Conservation (phyloP, 1,140 invertebrate species). For the Medauroidea extradentata region DNA sequence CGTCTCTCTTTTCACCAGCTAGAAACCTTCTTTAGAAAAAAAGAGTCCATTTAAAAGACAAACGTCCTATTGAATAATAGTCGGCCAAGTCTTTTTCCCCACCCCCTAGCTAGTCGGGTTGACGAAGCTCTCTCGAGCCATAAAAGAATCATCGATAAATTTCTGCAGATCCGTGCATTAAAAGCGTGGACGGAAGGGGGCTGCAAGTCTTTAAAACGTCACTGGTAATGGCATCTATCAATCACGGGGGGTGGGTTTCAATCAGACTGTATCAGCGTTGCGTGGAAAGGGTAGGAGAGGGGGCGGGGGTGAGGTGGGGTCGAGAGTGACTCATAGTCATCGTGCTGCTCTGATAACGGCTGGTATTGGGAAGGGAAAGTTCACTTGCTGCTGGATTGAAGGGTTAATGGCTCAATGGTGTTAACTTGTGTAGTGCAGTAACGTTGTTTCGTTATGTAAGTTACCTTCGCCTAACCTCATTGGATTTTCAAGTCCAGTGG, state of each 20-base stretch:
- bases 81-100: background rate
- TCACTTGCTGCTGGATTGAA: too few species aligned
- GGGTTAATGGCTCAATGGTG: too few species aligned
- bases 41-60: constrained; percentile 22
- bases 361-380: too few species aligned
- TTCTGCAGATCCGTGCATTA: constrained; percentile 21
- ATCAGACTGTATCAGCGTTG: constrained; percentile 5
- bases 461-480: too few species aligned
- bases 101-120: background rate
- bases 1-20: too few species aligned
- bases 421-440: too few species aligned
- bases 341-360: too few species aligned
- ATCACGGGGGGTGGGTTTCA: constrained; percentile 11
- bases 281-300: background rate
- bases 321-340: background rate
- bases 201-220: constrained; percentile 18
- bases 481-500: too few species aligned
- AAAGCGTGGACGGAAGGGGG: constrained; percentile 8
- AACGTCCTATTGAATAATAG: constrained; percentile 22
- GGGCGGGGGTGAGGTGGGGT: background rate
- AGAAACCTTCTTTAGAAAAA: background rate
- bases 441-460: too few species aligned
- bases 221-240: constrained; percentile 19
- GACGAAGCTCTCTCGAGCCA: constrained; percentile 1
- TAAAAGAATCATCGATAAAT: constrained; percentile 21